These are phyloP conservation scores for Desoria tigrina DNA, from an alignment of 2,888 invertebrate species.

Conservation along the genomic window DNA sequence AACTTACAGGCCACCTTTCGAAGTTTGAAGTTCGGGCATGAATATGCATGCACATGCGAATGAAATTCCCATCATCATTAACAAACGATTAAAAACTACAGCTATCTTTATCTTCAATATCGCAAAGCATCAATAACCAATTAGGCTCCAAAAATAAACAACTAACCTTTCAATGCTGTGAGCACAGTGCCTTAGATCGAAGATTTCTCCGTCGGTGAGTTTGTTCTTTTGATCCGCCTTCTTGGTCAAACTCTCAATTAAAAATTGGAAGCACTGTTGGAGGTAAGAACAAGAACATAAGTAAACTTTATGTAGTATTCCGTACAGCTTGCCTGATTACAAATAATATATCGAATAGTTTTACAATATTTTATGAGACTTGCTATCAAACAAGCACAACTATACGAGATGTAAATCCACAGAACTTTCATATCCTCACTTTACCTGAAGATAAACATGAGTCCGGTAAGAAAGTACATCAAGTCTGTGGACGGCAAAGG, in stretches of 20 bases:
- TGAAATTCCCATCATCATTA: neutral
- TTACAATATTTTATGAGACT: too few relatives aligned
- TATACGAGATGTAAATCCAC: neutral
- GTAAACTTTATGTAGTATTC: too few relatives aligned
- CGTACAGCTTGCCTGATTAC: neutral
- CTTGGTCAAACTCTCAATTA: conserved; percentile 42
- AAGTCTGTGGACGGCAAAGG: conserved; percentile 45
- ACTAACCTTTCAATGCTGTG: conserved; percentile 50
- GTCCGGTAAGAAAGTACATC: conserved; percentile 51
- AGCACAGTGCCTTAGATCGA: conserved; percentile 48
- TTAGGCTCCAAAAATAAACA: neutral
- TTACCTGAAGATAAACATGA: conserved; percentile 50
- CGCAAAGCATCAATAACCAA: neutral
- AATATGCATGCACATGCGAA: too few relatives aligned
- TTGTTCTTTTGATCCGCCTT: conserved; percentile 49
- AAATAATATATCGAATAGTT: neutral
- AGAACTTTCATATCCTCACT: neutral
- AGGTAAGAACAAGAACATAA: conserved; percentile 12
- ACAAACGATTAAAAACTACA: conserved; percentile 10
- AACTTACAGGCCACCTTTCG: too few relatives aligned
- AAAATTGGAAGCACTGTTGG: conserved; percentile 48
- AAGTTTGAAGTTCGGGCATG: too few relatives aligned
- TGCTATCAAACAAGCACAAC: neutral
- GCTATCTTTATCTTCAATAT: conserved; percentile 2
- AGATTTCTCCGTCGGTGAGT: conserved; percentile 49